Percentiles rank a stretch among this genome's conserved stretches.
Conservation (phyloP, 2,797 vertebrate species). For the Syngnathus acus region DNA sequence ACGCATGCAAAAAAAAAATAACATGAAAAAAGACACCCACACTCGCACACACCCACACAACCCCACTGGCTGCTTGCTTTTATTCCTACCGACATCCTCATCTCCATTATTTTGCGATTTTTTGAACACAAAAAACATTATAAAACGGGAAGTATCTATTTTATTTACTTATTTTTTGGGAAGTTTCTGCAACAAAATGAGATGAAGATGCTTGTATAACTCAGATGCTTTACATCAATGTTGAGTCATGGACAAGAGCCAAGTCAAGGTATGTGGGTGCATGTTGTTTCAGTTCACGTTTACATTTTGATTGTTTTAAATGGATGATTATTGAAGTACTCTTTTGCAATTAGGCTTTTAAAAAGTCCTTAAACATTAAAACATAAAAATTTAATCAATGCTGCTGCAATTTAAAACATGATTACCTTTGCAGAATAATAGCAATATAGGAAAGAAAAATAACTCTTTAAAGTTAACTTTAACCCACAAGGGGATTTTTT, state of each 20-base stretch:
- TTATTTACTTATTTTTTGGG: neutral
- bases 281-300: neutral
- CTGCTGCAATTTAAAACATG: neutral
- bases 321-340: neutral
- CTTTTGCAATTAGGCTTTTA: neutral
- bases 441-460: neutral
- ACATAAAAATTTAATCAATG: neutral
- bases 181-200: neutral
- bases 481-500: neutral
- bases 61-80: neutral
- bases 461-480: neutral
- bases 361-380: neutral
- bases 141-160: neutral
- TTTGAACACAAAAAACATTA: neutral
- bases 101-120: neutral
- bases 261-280: conserved; percentile 1
- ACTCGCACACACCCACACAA: neutral
- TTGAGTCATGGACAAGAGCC: neutral
- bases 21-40: neutral
- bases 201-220: neutral
- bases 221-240: neutral
- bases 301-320: neutral
- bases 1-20: neutral
- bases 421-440: neutral
- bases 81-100: neutral